Evolutionary conservation across 2,797 vertebrate species (phyloP).

Genomic region (Pseudopleuronectes americanus): DNA sequence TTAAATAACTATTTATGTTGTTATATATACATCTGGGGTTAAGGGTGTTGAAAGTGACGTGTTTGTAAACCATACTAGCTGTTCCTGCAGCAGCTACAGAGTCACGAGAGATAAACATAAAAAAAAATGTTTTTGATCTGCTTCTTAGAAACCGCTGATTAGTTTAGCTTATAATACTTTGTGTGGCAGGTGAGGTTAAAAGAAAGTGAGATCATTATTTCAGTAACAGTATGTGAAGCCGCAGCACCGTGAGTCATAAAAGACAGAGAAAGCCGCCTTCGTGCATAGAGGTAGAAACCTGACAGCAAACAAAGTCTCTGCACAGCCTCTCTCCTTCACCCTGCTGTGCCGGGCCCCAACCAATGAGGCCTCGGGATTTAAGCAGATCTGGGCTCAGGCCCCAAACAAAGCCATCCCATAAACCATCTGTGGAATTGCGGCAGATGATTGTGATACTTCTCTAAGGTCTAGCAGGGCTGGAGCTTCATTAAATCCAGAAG

Average conservation of each 20-base stretch:
- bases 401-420: slow-evolving; percentile 68
- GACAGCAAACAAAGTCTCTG: slow-evolving; percentile 31
- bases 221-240: not conserved
- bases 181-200: not conserved
- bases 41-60: too few species aligned
- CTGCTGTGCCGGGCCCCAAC: slow-evolving; percentile 19
- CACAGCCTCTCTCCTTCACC: slow-evolving; percentile 4
- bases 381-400: slow-evolving; percentile 50
- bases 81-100: too few species aligned
- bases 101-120: too few species aligned
- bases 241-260: not conserved
- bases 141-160: too few species aligned
- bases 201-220: not conserved
- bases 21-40: too few species aligned
- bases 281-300: slow-evolving; percentile 6
- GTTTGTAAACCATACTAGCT: too few species aligned
- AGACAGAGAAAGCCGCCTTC: not conserved
- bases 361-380: slow-evolving; percentile 53
- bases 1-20: not conserved
- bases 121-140: too few species aligned
- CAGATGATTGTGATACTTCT: slow-evolving; percentile 70
- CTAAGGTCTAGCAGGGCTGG: slow-evolving; percentile 62
- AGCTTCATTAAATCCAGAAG: slow-evolving; percentile 76
- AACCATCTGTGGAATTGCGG: slow-evolving; percentile 66
- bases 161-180: not conserved